Percentiles rank a stretch among this genome's conserved stretches.
Evolutionary conservation across 2,113 vertebrate species (phyloP).

Genomic region (Oenanthe oenanthe): DNA sequence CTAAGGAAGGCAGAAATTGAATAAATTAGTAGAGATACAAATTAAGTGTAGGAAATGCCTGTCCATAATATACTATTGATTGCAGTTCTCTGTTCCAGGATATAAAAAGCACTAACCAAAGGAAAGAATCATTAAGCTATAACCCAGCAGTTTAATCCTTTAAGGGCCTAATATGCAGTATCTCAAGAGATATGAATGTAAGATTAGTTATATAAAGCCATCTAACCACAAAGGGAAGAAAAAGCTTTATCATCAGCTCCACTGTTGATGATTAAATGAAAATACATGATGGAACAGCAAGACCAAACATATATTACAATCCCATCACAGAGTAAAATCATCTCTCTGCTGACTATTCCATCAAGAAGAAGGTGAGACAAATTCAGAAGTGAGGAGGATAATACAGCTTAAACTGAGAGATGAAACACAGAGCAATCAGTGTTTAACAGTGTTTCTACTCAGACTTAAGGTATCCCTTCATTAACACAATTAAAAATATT

Average conservation of each 20-base stretch:
- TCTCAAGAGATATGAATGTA: not conserved
- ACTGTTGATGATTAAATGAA: not conserved
- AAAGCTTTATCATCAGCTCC: not conserved
- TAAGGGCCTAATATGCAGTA: not conserved
- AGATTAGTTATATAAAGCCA: not conserved
- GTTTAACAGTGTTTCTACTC: not conserved
- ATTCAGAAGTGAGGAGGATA: not conserved
- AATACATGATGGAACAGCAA: not conserved
- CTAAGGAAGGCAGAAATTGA: not conserved
- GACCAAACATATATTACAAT: not conserved
- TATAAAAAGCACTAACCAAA: not conserved
- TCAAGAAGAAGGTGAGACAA: not conserved
- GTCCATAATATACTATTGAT: not conserved
- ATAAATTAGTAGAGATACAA: not conserved
- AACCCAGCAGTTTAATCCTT: not conserved
- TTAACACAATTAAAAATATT: not conserved
- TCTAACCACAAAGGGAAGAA: not conserved
- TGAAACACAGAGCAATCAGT: not conserved
- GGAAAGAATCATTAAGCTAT: not conserved
- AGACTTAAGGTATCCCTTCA: not conserved
- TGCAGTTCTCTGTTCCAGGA: not conserved
- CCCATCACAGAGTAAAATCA: not conserved
- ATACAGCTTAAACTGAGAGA: not conserved
- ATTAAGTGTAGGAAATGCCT: not conserved
- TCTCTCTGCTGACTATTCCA: not conserved